These are phyloP conservation scores for Vidua macroura DNA, from an alignment of 2,113 vertebrate species.

Conservation along the genomic window DNA sequence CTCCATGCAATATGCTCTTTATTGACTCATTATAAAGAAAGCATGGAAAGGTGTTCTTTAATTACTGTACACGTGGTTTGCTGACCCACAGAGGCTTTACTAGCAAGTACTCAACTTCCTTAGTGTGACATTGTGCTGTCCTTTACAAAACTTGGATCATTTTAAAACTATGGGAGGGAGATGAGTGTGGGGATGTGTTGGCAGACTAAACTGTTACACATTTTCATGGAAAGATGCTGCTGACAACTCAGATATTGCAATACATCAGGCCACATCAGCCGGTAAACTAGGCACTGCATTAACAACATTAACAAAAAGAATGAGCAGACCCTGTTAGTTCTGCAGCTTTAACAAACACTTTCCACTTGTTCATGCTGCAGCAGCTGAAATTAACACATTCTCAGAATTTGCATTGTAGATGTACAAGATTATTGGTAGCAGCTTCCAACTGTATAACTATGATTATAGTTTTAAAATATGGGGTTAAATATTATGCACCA, in stretches of 20 bases:
- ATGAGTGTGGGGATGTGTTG: not conserved
- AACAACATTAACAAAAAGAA: not conserved
- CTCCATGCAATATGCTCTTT: not conserved
- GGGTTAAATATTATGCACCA: not conserved
- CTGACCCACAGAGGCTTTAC: constrained; percentile 1
- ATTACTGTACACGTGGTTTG: not conserved
- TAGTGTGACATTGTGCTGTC: not conserved
- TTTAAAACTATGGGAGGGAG: not conserved
- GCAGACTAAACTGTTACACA: not conserved
- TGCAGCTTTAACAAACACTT: not conserved
- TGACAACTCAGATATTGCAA: not conserved
- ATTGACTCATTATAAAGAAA: constrained; percentile 10
- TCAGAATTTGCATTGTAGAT: not conserved
- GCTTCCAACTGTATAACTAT: not conserved
- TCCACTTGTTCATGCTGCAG: not conserved
- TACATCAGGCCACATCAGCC: not conserved
- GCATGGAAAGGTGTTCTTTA: constrained; percentile 25
- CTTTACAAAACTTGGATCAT: not conserved
- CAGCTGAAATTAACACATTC: not conserved
- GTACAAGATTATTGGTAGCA: not conserved
- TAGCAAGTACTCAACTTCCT: not conserved
- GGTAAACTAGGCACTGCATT: not conserved
- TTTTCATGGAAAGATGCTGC: not conserved
- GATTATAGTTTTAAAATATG: not conserved
- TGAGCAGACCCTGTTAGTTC: not conserved